Conservation (phyloP, 2,888 invertebrate species). For the Stenotaenia linearis region DNA sequence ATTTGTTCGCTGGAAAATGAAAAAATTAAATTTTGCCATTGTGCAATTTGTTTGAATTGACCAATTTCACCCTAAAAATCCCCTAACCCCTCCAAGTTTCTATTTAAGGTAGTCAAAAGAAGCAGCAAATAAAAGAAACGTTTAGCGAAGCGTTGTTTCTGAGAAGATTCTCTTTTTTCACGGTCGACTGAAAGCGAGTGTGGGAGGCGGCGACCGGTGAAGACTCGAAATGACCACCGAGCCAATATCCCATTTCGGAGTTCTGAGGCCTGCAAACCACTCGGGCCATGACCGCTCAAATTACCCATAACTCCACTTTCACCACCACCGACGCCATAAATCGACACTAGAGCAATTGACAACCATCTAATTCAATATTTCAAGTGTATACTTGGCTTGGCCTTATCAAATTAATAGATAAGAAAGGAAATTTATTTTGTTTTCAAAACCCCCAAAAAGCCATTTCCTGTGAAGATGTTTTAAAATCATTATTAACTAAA, state of each 20-base stretch:
- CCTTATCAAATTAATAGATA: neutral
- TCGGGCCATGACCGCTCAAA: conserved; percentile 9
- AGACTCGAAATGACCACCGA: conserved; percentile 1
- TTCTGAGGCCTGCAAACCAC: neutral
- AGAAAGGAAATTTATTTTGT: neutral
- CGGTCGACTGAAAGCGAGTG: neutral
- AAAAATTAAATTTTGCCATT: no score
- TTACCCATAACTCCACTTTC: neutral
- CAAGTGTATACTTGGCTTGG: neutral
- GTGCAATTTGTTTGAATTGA: no score
- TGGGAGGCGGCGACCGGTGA: neutral
- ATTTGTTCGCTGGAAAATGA: no score
- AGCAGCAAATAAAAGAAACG: neutral
- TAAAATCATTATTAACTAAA: no score
- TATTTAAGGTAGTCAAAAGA: neutral
- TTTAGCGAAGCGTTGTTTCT: neutral
- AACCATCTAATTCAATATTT: conserved; percentile 9
- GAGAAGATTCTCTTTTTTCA: neutral
- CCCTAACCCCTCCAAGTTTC: neutral
- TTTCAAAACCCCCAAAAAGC: neutral
- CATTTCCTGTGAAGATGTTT: neutral
- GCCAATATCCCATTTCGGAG: neutral
- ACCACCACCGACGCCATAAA: neutral
- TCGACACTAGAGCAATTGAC: neutral
- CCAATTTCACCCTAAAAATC: neutral